A percentile compares a stretch with the other conserved stretches of the same genome.
phyloP scores from a whole-genome alignment of 2,113 vertebrate genomes.

The Myotis brandtii region DNA sequence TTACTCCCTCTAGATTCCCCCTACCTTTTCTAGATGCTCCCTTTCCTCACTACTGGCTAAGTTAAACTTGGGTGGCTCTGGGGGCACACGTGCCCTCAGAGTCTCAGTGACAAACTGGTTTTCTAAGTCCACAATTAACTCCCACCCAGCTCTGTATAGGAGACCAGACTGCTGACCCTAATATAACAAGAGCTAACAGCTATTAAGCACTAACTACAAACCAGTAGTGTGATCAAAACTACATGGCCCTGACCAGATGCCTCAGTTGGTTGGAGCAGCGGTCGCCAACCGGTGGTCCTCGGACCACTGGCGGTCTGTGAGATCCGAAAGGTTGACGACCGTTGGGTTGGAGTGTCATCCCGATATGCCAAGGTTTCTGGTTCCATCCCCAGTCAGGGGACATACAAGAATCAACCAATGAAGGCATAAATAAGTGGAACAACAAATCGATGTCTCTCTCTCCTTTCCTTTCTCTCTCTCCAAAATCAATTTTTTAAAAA shows the following conservation, averaged over 20 bases:
- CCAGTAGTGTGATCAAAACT: background rate
- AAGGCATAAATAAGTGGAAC: background rate
- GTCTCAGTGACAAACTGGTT: constrained; percentile 11
- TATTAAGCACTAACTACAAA: background rate
- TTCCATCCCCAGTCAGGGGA: background rate
- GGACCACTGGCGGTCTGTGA: too few species aligned
- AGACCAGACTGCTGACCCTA: background rate
- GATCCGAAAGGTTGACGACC: too few species aligned
- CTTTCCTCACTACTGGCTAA: background rate
- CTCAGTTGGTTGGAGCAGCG: background rate
- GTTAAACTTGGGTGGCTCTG: background rate
- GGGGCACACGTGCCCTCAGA: background rate
- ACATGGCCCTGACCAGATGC: background rate
- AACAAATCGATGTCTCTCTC: background rate
- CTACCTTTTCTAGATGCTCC: background rate
- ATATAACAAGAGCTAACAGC: background rate
- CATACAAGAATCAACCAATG: background rate
- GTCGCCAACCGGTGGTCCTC: background rate
- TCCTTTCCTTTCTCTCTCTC: background rate
- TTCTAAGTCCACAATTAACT: background rate
- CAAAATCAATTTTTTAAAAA: background rate
- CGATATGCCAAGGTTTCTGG: background rate
- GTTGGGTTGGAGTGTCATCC: background rate
- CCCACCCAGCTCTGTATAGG: background rate
- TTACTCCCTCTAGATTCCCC: background rate